Evolutionary conservation across 2,797 vertebrate genomes (phyloP), one percentile per base, ranked within the genome.

Genomic region (Crocidura indochinensis): DNA sequence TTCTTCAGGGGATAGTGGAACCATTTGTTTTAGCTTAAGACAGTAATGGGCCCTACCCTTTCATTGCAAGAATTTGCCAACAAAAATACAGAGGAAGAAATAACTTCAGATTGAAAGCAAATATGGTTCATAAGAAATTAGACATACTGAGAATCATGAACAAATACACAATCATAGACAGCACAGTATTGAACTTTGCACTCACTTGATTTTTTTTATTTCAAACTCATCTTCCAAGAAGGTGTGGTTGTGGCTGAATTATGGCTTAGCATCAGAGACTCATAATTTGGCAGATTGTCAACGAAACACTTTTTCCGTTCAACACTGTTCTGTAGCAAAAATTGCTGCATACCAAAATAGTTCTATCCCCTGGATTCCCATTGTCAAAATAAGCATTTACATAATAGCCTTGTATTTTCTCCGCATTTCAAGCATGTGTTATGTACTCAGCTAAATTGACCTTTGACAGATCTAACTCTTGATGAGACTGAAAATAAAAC

Each of bases 331-430:
- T 92, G 88, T 88, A 92, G 94, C 91, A 94, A 95, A 95, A 88
- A 96, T 81, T 95, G 92, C 94, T 88, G 93, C 91, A 71, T 75
- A 89, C 76, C 84, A 95, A 95, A 97, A 96, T 94, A 96, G 88
- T 81, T 97, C 91, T 95, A 95, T 96, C 93, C 96, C 94, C 92
- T 80, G 87, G 82, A 76, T 87, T 87, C 68, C 94, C 69, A 91
- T 88, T 96, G 96, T 97, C 97, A 97, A 97, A 98, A 96, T 84
- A 95, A 96, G 49, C 27, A 96, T 96, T 97, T 96, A 94, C 95
- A 95, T 96, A 96, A 97, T 83, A 74, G 38, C 80, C 92, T 96
- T 90, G 87, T 96, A 65, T 96, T 97, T 96, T 80, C 72, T 94
- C 95, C 90, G 85, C 38, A 80, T 95, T 96, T 91, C 93, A 90